phyloP scores from a whole-genome alignment of 2,888 invertebrate genomes.

The Bimastos eiseni region DNA sequence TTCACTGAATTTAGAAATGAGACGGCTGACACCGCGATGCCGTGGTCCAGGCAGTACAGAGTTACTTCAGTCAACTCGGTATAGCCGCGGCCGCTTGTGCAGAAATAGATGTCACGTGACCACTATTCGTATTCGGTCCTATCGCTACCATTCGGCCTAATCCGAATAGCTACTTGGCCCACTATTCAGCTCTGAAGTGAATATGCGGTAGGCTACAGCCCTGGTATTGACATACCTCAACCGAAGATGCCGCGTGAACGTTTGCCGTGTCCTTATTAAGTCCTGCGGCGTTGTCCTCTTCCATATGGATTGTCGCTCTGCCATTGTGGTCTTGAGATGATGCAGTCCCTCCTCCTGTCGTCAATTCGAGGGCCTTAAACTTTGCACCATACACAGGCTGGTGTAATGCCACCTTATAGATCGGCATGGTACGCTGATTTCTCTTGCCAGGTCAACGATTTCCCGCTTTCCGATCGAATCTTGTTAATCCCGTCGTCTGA shows the following conservation, averaged over 20 bases:
- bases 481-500: background rate
- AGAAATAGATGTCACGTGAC: too few relatives aligned
- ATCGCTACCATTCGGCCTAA: too few relatives aligned
- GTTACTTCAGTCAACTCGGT: too few relatives aligned
- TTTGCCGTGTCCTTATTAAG: background rate
- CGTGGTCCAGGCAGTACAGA: too few relatives aligned
- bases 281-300: background rate
- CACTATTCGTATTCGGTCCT: too few relatives aligned
- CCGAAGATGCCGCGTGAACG: background rate
- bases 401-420: background rate
- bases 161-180: too few relatives aligned
- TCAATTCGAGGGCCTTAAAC: background rate
- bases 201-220: too few relatives aligned
- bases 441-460: background rate
- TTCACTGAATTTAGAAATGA: too few relatives aligned
- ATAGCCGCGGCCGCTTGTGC: too few relatives aligned
- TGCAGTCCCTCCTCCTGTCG: background rate
- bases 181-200: too few relatives aligned
- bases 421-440: background rate
- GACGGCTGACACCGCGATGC: too few relatives aligned
- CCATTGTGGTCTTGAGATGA: background rate
- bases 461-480: too few relatives aligned
- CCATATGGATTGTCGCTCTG: background rate
- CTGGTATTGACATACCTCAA: background rate
- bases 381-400: background rate